phyloP scores from a whole-genome alignment of 2,888 invertebrate species.

The Theodoxus fluviatilis region DNA sequence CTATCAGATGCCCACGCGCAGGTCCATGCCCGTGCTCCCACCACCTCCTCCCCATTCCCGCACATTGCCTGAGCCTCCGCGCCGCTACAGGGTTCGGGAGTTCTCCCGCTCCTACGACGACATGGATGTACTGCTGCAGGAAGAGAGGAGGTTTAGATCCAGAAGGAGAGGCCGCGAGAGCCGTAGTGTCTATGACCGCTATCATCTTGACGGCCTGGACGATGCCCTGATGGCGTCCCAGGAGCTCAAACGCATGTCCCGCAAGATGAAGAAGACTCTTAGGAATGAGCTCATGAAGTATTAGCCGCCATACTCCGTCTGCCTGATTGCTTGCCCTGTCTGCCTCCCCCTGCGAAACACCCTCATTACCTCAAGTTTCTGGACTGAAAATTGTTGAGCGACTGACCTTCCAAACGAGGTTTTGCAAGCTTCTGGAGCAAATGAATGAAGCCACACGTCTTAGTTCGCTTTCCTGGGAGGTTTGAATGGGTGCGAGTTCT shows the following conservation, averaged over 20 bases:
- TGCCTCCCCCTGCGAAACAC: neutral
- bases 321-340: too few species aligned
- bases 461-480: too few species aligned
- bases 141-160: constrained; percentile 40
- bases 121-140: constrained; percentile 44
- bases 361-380: neutral
- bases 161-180: constrained; percentile 38
- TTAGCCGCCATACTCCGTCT: neutral
- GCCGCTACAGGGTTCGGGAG: constrained; percentile 42
- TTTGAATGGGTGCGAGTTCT: too few species aligned
- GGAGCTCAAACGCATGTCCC: constrained; percentile 51
- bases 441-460: too few species aligned
- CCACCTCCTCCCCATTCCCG: constrained; percentile 39
- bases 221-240: constrained; percentile 49
- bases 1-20: constrained; percentile 45
- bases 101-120: constrained; percentile 43
- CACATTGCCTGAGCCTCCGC: constrained; percentile 31
- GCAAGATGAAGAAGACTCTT: constrained; percentile 53
- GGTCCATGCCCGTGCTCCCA: constrained; percentile 37
- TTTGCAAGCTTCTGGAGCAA: too few species aligned
- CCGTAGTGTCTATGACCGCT: constrained; percentile 40
- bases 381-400: neutral
- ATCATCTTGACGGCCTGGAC: constrained; percentile 45
- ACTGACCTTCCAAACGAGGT: too few species aligned
- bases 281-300: constrained; percentile 46